Evolutionary conservation across 2,797 vertebrate genomes (phyloP), one percentile per base, ranked within the genome.

Genomic region (Limosa lapponica): DNA sequence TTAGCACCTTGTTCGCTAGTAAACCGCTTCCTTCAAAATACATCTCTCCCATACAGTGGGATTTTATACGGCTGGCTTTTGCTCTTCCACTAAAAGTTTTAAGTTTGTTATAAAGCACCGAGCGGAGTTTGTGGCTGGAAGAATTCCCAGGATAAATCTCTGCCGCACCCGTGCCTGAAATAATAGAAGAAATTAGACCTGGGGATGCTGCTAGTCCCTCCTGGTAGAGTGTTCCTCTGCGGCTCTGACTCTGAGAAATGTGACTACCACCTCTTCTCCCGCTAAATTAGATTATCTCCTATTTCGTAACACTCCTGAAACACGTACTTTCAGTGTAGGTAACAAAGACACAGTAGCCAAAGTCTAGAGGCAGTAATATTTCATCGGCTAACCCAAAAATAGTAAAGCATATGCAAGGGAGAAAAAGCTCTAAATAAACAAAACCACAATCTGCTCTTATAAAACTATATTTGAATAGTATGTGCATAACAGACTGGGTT

Each of bases 401-500:
- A 97, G 93, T 69, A 81, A 87, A 94, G 70, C 96, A 97, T 95
- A 97, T 97, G 94, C 91, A 86, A 86, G 71, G 80, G 39, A 91
- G 93, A 84, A 89, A 82, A 91, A 90, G 82, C 95, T 90, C 86
- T 84, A 96, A 96, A 97, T 93, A 97, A 96, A 97, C 95, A 96
- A 93, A 95, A 66, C 92, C 91, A 91, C 96, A 96, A 94, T 97
- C 96, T 97, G 97, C 89, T 97, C 93, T 81, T 90, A 89, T 52
- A 95, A 84, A 97, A 97, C 96, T 94, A 95, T 73, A 78, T 64
- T 95, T 87, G 77, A 89, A 79, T 64, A 77, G 67, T 82, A 13
- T 94, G 89, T 94, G 92, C 87, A 93, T 46, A 94, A 65, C 95
- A 97, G 95, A 95, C 86, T 97, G 96, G 93, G 92, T 96, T 96